Evolutionary conservation across 2,113 vertebrate genomes (phyloP), one percentile per base, ranked within the genome.

Genomic region (Pholis gunnellus): DNA sequence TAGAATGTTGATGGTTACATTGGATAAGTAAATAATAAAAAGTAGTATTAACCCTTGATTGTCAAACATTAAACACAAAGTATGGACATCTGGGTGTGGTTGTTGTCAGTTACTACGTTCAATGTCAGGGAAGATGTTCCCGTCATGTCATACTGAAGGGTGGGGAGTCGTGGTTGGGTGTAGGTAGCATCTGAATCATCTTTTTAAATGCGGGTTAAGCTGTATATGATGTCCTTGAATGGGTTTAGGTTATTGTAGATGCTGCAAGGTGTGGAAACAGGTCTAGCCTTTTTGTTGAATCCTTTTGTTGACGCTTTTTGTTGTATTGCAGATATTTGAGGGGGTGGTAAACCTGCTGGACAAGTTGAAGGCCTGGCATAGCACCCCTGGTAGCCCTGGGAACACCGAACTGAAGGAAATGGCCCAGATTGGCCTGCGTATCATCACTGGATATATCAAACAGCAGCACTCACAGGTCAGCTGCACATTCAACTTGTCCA

Each of bases 311-410:
- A 90, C 72, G 40, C 17, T 40, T 57, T 67, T 27, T 52, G 75
- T 74, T 91, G 36, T 78, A 20, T 85, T 84, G 71, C 91, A 99
- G 98, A 97, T 99, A 80, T 98, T 97, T 2, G 98, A 99, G 67
- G 97, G 97, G 17, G 95, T 98, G 87, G 97, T 97, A 91, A 96
- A 96, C 93, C 96, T 99, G 60, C 94, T 99, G 73, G 98, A 99
- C 92, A 97, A 93, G 85, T 94, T 99, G 82, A 95, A 97, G 0
- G 97, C 94, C 6, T 99, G 98, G 98, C 96, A 96, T 8, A 96
- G 96, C 89, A 93, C 96, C 80, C 94, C 96, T 0, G 95, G 96
- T 77, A 93, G 95, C 86, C 95, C 96, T 0, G 95, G 96, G 36
- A 82, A 94, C 9, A 88, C 94, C 0, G 97, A 99, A 56, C 96